These are phyloP conservation scores for Lindbergichthys nudifrons DNA, from an alignment of 2,797 vertebrate species.

Conservation along the genomic window DNA sequence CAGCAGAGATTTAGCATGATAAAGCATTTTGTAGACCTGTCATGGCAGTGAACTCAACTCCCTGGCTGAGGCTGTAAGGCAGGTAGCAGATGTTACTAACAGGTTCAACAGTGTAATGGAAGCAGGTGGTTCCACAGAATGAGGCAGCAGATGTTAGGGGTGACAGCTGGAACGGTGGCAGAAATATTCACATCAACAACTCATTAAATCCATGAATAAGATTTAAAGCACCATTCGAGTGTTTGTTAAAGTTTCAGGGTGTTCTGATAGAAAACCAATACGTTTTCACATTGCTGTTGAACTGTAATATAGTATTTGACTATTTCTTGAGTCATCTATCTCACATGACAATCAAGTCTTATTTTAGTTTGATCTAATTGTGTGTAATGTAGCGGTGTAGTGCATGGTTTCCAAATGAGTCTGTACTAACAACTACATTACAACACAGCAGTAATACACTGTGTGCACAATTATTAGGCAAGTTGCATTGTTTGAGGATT, in stretches of 20 bases:
- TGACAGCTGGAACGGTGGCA: background rate
- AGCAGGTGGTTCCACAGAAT: slow-evolving; percentile 27
- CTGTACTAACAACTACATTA: background rate
- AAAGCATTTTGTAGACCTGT: slow-evolving; percentile 19
- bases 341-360: too few species aligned
- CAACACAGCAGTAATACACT: background rate
- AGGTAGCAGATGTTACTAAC: slow-evolving; percentile 48
- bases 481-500: too few species aligned
- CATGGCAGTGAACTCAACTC: background rate
- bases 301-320: background rate
- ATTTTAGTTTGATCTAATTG: background rate
- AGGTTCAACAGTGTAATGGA: slow-evolving; percentile 24
- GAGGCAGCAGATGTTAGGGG: slow-evolving; percentile 38
- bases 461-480: too few species aligned
- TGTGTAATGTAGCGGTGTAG: background rate
- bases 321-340: too few species aligned
- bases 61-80: slow-evolving; percentile 9
- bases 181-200: background rate
- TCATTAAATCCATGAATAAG: slow-evolving; percentile 11
- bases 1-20: slow-evolving; percentile 19
- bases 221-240: background rate
- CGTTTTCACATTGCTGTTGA: background rate
- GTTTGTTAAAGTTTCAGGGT: background rate
- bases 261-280: background rate
- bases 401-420: slow-evolving; percentile 5